Conservation (phyloP, 2,113 vertebrate species). For the Spermophilus dauricus region DNA sequence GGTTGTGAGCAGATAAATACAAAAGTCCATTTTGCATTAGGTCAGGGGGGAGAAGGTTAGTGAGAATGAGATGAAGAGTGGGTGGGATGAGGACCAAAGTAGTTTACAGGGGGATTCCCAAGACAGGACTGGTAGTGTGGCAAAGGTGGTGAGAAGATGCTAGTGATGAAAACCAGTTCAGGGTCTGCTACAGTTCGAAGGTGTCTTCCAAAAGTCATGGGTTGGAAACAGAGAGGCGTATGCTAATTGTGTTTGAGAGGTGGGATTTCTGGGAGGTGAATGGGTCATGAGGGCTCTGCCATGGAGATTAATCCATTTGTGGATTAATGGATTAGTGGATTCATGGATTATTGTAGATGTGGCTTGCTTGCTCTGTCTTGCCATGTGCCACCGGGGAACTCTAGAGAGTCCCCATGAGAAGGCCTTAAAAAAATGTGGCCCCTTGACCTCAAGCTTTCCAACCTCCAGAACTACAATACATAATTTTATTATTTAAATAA, state of each 20-base stretch:
- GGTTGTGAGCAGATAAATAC: neutral
- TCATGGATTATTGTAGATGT: neutral
- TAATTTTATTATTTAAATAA: neutral
- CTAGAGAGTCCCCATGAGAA: neutral
- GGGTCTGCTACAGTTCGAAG: neutral
- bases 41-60: neutral
- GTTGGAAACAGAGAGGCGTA: neutral
- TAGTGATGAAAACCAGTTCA: neutral
- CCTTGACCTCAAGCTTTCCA: neutral
- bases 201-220: neutral
- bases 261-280: neutral
- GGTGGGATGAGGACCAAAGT: neutral
- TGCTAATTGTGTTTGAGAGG: neutral
- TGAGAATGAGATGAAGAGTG: neutral
- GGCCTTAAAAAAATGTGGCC: neutral
- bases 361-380: neutral
- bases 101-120: neutral
- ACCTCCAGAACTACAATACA: neutral
- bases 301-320: neutral
- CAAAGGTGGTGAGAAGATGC: neutral
- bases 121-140: neutral
- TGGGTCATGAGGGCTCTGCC: neutral
- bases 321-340: neutral
- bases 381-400: neutral
- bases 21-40: neutral